phyloP scores from a whole-genome alignment of 1,140 invertebrate genomes.

The Sycophila sp. region DNA sequence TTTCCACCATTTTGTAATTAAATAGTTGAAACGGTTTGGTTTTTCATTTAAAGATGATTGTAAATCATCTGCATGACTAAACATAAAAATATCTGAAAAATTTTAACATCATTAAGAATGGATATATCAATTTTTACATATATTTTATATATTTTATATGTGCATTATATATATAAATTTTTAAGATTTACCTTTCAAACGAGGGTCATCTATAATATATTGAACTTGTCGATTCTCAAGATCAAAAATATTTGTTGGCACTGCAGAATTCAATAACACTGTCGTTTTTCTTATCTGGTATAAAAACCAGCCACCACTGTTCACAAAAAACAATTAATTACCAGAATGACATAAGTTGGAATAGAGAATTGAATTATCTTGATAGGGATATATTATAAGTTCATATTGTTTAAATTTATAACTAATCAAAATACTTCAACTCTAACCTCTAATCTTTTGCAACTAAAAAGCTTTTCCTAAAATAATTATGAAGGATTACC shows the following conservation, averaged over 20 bases:
- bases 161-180: too few relatives aligned
- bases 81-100: slow-evolving; percentile 54
- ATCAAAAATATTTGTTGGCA: slow-evolving; percentile 55
- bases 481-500: slow-evolving; percentile 45
- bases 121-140: slow-evolving; percentile 19
- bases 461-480: slow-evolving; percentile 32
- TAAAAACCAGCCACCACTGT: slow-evolving; percentile 57
- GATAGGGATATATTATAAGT: slow-evolving; percentile 8
- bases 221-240: slow-evolving; percentile 55
- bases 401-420: too few relatives aligned
- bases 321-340: slow-evolving; percentile 23
- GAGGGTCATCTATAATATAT: slow-evolving; percentile 63
- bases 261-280: slow-evolving; percentile 49
- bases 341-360: too few relatives aligned
- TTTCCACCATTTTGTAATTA: slow-evolving; percentile 57
- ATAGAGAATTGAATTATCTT: neutral
- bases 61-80: slow-evolving; percentile 47
- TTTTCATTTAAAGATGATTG: slow-evolving; percentile 45
- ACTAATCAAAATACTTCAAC: neutral
- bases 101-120: too few relatives aligned
- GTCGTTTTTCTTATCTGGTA: slow-evolving; percentile 58
- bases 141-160: neutral
- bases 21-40: slow-evolving; percentile 44
- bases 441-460: slow-evolving; percentile 20
- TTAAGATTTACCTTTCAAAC: slow-evolving; percentile 58